Percentiles rank a stretch among this genome's conserved stretches.
Conservation (phyloP, 2,113 vertebrate genomes). For the Microtus ochrogaster region DNA sequence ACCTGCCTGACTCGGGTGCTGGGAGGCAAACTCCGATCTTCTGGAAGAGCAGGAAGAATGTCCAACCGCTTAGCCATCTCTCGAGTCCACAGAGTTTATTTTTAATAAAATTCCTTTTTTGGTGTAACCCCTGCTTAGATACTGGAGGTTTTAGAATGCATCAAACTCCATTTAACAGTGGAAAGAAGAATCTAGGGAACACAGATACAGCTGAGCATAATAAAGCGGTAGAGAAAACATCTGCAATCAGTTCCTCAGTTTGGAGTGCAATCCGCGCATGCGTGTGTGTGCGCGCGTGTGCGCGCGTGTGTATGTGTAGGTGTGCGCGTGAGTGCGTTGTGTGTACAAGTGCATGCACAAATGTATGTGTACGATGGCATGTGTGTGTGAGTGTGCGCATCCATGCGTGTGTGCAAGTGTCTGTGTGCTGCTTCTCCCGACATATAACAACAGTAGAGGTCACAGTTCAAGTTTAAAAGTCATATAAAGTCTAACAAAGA, state of each 20-base stretch:
- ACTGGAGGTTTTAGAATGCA: neutral
- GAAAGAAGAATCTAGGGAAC: neutral
- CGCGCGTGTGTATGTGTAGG: no score
- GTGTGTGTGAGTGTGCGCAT: neutral
- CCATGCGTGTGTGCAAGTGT: neutral
- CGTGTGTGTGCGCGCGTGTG: no score
- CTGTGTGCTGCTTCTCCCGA: neutral
- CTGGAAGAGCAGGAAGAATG: neutral
- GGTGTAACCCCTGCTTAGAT: neutral
- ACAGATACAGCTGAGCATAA: neutral
- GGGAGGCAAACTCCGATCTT: neutral
- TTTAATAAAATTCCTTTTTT: neutral
- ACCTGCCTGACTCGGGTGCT: neutral
- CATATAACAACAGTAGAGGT: neutral
- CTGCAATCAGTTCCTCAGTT: neutral
- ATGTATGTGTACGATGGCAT: neutral
- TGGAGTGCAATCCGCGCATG: neutral
- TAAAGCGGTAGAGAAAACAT: constrained; percentile 5
- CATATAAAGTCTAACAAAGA: constrained; percentile 15
- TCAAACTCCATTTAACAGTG: neutral
- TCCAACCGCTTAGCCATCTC: neutral
- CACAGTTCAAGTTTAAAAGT: constrained; percentile 4
- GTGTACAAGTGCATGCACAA: no score
- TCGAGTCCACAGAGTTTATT: neutral
- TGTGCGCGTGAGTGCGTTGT: neutral